Base-by-base conservation (phyloP, 37 sponge, comb jelly and placozoan species). In the Beroe forskalii region DNA sequence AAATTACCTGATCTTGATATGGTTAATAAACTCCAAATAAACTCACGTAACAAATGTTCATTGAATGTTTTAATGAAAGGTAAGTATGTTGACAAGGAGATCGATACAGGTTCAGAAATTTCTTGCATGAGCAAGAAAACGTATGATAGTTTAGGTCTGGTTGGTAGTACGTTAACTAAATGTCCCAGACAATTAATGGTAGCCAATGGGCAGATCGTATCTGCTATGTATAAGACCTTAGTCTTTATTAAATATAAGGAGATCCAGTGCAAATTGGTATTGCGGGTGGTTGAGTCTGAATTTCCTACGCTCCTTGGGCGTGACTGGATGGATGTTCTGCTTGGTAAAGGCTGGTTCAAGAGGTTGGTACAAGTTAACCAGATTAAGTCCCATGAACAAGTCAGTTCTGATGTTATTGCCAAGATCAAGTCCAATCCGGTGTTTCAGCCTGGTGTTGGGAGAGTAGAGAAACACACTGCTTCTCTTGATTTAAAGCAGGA, bases 21-120 rank as follows among this genome's bases (percentile, higher is more conserved):
- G 60, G 60, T 55, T 55, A 55, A 55, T 17, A 55, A 55, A 55
- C 60, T 55, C 60, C 60, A 55, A 17, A 20, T 64, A 64, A 64
- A 64, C 66, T 64, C 66, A 64, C 66, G 72, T 69, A 69, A 69
- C 72, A 69, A 69, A 33, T 64, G 66, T 64, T 64, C 17, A 64
- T 64, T 64, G 17, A 64, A 64, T 64, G 66, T 64, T 8, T 23
- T 64, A 64, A 64, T 64, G 4, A 64, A 64, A 28, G 66, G 66
- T 19, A 63, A 19, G 25, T 6, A 19, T 20, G 66, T 63, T 19
- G 66, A 63, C 23, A 63, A 28, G 66, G 36, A 69, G 8, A 17
- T 69, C 19, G 72, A 69, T 69, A 69, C 72, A 69, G 72, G 72
- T 33, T 69, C 72, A 2, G 72, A 69, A 33, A 69, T 69, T 20